Conservation (phyloP, 2,797 vertebrate species). For the Propithecus perrieri region DNA sequence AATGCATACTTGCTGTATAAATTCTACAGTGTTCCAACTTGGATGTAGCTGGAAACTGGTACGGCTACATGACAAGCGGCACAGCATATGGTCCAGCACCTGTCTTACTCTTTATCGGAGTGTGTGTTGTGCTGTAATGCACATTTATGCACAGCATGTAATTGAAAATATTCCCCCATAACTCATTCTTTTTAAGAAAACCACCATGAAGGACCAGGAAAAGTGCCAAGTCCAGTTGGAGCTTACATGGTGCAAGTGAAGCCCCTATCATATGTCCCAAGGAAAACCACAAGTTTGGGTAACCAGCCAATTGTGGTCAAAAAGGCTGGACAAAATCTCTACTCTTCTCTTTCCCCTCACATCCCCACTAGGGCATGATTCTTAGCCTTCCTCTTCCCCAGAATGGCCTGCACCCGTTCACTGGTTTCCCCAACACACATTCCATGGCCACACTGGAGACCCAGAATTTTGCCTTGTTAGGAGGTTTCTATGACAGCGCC, state of each 20-base stretch:
- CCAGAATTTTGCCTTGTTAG: background rate
- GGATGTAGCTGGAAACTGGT: background rate
- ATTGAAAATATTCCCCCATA: slow-evolving; percentile 31
- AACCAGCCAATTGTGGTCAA: slow-evolving; percentile 32
- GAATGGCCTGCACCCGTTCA: background rate
- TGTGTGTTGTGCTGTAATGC: background rate
- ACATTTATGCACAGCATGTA: background rate
- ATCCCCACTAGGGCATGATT: background rate
- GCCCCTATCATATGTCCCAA: background rate
- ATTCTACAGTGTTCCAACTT: background rate
- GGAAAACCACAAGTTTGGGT: slow-evolving; percentile 37
- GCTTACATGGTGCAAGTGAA: background rate
- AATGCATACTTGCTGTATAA: background rate
- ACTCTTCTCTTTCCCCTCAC: background rate
- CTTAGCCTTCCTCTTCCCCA: background rate
- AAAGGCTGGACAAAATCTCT: background rate
- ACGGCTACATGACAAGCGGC: background rate
- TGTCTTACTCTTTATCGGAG: background rate
- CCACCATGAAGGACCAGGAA: slow-evolving; percentile 43
- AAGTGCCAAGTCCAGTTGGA: background rate
- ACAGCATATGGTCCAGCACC: background rate
- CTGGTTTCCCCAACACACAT: background rate
- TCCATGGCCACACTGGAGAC: background rate
- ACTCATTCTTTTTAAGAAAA: slow-evolving; percentile 55
- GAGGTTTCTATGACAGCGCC: background rate